Base-by-base conservation (phyloP, 2,797 vertebrate species). In the Oreochromis grahami region DNA sequence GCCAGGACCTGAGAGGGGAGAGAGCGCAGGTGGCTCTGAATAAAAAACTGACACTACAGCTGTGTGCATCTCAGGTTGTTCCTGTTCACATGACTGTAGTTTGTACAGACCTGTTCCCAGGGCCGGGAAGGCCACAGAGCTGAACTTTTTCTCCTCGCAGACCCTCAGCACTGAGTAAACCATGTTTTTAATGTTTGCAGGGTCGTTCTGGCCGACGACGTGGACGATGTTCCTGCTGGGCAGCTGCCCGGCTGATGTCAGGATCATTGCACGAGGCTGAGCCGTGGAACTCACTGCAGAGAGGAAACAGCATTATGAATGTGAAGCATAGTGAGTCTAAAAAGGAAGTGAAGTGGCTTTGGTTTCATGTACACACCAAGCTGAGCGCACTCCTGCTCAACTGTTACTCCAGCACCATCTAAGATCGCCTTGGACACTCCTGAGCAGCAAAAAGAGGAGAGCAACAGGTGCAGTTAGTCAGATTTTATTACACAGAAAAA, bases 401-500 rank as follows among this genome's bases (percentile, higher is more conserved):
- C 97, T 3, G 45, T 2, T 6, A 2, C 3, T 53, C 98, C 98
- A 52, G 98, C 98, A 43, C 90, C 76, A 45, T 97, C 95, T 87
- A 98, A 93, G 94, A 99, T 97, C 36, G 97, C 97, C 92, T 92
- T 98, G 83, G 97, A 99, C 15, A 98, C 98, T 0, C 98, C 98
- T 99, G 79, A 65, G 86, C 80, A 13, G 53, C 1, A 11, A 9
- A 7, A 60, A 19, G 19, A 13, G 26, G 24, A 45, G 7, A 53
- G 53, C 14, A 24, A 0, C 8, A 32, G 5, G 32, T 5, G 3
- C 8, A 12, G 29, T 6, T 6, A 9, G 8, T 11, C 15, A 13
- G n/a, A 63, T n/a, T 19, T 60, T n/a, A 17, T 36, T 63, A 15
- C 0, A 4, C 14, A 60, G 29, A 60, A 60, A 34, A 60, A 60